Conservation (phyloP, 2,797 vertebrate genomes). For the Phrynocephalus guinanensis region DNA sequence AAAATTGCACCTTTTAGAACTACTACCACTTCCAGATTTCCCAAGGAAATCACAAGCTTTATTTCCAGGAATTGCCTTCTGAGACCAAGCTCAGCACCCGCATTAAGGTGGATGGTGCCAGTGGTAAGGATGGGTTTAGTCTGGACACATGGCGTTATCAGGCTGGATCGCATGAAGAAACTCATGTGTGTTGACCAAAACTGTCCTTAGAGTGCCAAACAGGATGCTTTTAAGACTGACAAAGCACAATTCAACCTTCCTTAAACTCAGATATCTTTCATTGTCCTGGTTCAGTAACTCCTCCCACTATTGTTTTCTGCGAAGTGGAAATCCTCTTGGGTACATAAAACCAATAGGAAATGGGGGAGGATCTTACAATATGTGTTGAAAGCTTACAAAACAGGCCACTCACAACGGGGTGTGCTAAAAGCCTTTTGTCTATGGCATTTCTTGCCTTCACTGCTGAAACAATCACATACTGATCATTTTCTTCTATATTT, state of each 20-base stretch:
- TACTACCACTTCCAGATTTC: too few species aligned
- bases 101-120: too few species aligned
- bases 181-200: not conserved
- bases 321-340: not conserved
- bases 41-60: too few species aligned
- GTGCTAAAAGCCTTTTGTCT: not conserved
- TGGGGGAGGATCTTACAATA: not conserved
- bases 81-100: too few species aligned
- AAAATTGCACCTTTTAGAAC: too few species aligned
- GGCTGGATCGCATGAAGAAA: not conserved
- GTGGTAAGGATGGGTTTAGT: not conserved
- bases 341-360: not conserved
- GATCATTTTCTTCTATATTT: not conserved
- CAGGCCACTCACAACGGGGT: constrained; percentile 42
- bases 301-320: not conserved
- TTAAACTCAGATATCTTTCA: not conserved
- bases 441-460: not conserved
- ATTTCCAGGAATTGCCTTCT: too few species aligned
- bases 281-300: not conserved
- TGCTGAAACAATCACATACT: not conserved
- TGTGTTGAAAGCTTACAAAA: constrained; percentile 5
- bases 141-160: not conserved
- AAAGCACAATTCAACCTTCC: not conserved
- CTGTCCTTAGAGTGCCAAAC: not conserved
- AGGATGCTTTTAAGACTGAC: rapidly evolving